Evolutionary conservation across 2,888 invertebrate genomes (phyloP).

Genomic region (Xanthia togata): DNA sequence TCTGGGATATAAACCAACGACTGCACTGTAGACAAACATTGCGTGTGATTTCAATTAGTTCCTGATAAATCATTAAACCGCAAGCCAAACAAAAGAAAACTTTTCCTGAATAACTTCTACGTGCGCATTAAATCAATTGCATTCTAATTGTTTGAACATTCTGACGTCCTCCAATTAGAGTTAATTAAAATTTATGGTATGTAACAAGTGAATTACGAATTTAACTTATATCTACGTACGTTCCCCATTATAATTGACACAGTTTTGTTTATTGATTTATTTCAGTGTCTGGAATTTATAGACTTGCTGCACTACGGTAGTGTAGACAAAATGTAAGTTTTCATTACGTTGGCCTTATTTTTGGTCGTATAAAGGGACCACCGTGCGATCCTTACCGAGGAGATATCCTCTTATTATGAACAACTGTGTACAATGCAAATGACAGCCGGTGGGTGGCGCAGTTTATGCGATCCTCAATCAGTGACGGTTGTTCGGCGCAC

Average conservation of each 20-base stretch:
- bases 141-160: constrained; percentile 59
- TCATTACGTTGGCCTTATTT: constrained; percentile 61
- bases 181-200: constrained; percentile 83
- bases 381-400: constrained; percentile 58
- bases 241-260: constrained; percentile 77
- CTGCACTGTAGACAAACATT: constrained; percentile 41
- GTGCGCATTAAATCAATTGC: constrained; percentile 56
- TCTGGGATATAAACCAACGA: constrained; percentile 45
- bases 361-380: constrained; percentile 63
- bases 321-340: constrained; percentile 62
- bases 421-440: constrained; percentile 77
- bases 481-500: constrained; percentile 84
- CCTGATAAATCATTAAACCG: constrained; percentile 27
- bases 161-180: constrained; percentile 79
- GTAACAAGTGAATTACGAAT: constrained; percentile 80
- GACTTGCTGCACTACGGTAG: constrained; percentile 51
- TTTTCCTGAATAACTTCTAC: constrained; percentile 31
- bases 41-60: constrained; percentile 50
- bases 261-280: constrained; percentile 84
- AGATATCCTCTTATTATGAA: constrained; percentile 71
- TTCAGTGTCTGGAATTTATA: constrained; percentile 72
- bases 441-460: constrained; percentile 84
- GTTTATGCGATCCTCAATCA: constrained; percentile 85
- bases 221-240: constrained; percentile 72
- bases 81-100: constrained; percentile 25